Conservation (phyloP, 2,113 vertebrate species). For the Stomatorhinus ivindoensis region DNA sequence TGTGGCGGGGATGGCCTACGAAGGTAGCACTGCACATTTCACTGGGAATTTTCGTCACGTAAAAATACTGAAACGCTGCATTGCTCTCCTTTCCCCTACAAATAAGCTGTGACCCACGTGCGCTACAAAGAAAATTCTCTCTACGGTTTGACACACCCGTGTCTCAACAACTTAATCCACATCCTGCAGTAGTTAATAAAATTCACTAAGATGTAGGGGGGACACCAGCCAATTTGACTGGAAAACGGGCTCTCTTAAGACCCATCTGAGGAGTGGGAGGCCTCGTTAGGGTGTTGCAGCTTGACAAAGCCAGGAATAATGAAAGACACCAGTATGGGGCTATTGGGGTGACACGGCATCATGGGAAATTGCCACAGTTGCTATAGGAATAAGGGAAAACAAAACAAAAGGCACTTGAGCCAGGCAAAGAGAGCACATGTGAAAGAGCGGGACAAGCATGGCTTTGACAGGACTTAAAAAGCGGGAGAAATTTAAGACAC, state of each 20-base stretch:
- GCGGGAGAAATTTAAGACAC: neutral
- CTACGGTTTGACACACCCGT: neutral
- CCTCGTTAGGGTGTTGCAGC: neutral
- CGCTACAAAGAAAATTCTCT: neutral
- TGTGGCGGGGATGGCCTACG: neutral
- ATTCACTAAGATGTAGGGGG: neutral
- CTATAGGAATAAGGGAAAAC: neutral
- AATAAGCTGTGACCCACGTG: neutral
- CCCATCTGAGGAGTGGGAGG: neutral
- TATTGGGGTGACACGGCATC: neutral
- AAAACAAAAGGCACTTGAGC: constrained; percentile 3
- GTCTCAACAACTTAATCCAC: neutral
- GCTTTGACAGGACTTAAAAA: neutral
- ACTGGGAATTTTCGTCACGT: neutral
- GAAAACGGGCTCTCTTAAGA: neutral
- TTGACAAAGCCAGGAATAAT: neutral
- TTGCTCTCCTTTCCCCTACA: neutral
- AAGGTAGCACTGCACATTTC: neutral
- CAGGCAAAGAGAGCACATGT: neutral
- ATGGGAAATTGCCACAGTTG: neutral
- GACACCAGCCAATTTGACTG: neutral
- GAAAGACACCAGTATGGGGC: neutral
- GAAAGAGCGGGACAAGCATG: neutral
- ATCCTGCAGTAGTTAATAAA: neutral
- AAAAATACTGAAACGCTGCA: neutral